A percentile compares a stretch with the other conserved stretches of the same genome.
Evolutionary conservation across 2,113 vertebrate genomes (phyloP).

Genomic region (Cyrtonyx montezumae): DNA sequence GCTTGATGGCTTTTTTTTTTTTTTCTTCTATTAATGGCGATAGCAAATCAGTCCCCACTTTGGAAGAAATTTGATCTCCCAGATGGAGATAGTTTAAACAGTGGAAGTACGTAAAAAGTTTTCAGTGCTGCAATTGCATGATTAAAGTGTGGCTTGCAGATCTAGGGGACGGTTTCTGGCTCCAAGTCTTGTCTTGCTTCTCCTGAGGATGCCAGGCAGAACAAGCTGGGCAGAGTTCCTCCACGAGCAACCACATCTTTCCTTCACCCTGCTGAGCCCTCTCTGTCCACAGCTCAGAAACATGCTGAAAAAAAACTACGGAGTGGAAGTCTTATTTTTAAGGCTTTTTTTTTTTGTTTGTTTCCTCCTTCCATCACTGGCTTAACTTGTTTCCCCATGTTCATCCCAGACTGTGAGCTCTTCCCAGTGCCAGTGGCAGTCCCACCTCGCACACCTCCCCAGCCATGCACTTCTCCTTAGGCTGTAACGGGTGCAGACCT

Average conservation of each 20-base stretch:
- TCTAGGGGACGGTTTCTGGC: background rate
- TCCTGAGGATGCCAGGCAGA: background rate
- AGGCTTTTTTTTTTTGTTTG: background rate
- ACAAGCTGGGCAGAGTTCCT: background rate
- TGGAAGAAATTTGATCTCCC: background rate
- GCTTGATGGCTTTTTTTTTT: background rate
- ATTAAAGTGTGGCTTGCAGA: background rate
- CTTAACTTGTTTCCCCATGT: background rate
- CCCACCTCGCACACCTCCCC: background rate
- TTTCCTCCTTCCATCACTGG: background rate
- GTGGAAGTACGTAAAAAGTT: background rate
- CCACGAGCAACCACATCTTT: fast-evolving
- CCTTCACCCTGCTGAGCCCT: background rate
- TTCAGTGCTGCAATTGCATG: fast-evolving
- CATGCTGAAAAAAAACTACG: background rate
- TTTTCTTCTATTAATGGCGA: background rate
- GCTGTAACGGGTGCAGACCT: conserved; percentile 73
- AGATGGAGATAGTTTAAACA: background rate
- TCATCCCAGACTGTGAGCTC: background rate
- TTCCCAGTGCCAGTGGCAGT: background rate
- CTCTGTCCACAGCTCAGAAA: background rate
- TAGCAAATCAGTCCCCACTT: background rate
- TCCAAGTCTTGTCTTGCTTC: background rate
- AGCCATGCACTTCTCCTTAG: conserved; percentile 71
- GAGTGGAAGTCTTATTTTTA: background rate